Percentiles rank a stretch among this genome's conserved stretches.
Conservation (phyloP, 2,888 invertebrate genomes). For the Philonicus albiceps region DNA sequence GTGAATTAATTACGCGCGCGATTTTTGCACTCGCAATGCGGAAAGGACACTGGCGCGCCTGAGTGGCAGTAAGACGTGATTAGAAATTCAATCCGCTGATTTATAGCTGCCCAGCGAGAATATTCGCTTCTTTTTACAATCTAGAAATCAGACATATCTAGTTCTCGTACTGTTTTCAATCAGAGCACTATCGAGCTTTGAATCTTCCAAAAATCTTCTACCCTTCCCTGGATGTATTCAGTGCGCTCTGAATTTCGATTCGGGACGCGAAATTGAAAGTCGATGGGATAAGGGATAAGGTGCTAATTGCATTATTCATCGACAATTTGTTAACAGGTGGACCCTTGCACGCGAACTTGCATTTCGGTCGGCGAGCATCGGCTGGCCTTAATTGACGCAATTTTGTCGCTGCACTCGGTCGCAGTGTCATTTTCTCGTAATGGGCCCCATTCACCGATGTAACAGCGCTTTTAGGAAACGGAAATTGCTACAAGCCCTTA, state of each 20-base stretch:
- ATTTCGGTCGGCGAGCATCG: slow-evolving; percentile 30
- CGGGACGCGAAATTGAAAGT: neutral
- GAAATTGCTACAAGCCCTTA: neutral
- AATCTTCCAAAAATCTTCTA: neutral
- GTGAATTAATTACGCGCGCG: slow-evolving; percentile 6
- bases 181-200: neutral
- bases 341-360: slow-evolving; percentile 43
- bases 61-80: neutral
- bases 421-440: slow-evolving; percentile 20
- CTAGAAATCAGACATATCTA: neutral
- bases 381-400: slow-evolving; percentile 39
- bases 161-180: neutral
- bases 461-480: neutral
- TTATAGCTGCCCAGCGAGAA: neutral
- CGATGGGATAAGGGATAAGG: slow-evolving; percentile 18
- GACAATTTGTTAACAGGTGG: slow-evolving; percentile 41
- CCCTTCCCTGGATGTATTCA: neutral
- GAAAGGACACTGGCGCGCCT: slow-evolving; percentile 4
- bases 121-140: neutral
- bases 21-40: neutral
- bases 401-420: slow-evolving; percentile 37
- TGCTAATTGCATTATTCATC: slow-evolving; percentile 41
- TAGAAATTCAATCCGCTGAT: slow-evolving; percentile 2
- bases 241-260: neutral
- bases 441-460: neutral